Base-by-base conservation (phyloP, 2,888 invertebrate genomes). In the Halictus ligatus region DNA sequence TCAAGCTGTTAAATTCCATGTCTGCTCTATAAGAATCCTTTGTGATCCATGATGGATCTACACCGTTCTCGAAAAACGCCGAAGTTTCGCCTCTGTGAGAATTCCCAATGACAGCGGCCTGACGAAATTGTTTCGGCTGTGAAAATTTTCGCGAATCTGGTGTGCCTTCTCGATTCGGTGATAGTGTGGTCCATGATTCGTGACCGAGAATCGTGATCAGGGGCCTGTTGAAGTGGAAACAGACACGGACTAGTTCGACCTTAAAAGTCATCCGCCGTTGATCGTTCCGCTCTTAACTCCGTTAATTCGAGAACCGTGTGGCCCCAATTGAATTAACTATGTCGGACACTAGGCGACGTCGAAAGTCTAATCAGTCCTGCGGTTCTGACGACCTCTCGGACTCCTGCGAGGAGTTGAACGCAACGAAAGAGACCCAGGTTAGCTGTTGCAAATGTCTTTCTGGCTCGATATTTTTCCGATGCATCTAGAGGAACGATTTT, bases 311-410 rank as follows among this genome's bases (percentile, higher is more conserved):
- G 18, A 50, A 69, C 43, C 81, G 64, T 48, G 80, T 67, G 46
- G 48, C 82, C 64, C 13, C 48, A 81, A 21, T 50, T 35, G 15
- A 54, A 87, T 75, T 78, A 84, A 91, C 76, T 58, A 95, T 95
- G 95, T 94, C 95, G 87, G 95, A 95, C 88, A 91, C 91, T 72
- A 92, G 94, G 83, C 95, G 95, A 89, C 94, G 95, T 84, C 93
- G 94, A 85, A 94, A 93, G 86, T 93, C 93, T 54, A 89, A 92
- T 82, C 93, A 94, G 79, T 94, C 95, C 67, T 94, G 93, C 46
- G 94, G 92, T 79, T 95, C 95, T 18, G 95, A 95, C 84, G 95
- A 95, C 86, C 91, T 94, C 15, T 95, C 95, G 25, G 95, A 94
- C 67, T 95, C 95, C 21, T 93, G 92, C 86, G 94, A 95, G 48